phyloP scores from a whole-genome alignment of 1,140 invertebrate species.

The Diprion similis region DNA sequence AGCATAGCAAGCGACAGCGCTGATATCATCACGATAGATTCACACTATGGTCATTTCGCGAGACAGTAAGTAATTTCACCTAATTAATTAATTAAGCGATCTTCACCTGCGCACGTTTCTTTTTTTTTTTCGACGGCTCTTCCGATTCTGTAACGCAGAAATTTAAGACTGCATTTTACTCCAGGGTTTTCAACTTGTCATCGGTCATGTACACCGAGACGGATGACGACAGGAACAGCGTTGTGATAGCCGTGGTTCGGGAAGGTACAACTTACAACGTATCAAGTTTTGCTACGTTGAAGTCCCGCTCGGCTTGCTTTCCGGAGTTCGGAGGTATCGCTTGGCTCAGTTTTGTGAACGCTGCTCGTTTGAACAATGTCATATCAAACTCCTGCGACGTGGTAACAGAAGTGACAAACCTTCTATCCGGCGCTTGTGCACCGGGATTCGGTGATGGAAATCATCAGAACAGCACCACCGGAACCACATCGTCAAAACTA shows the following conservation, averaged over 20 bases:
- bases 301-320: slow-evolving; percentile 69
- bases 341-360: slow-evolving; percentile 67
- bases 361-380: slow-evolving; percentile 55
- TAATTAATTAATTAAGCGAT: neutral
- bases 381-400: slow-evolving; percentile 65
- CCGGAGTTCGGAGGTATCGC: slow-evolving; percentile 69
- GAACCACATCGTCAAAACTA: slow-evolving; percentile 31
- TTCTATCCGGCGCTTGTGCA: slow-evolving; percentile 66
- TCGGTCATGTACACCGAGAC: slow-evolving; percentile 66
- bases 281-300: slow-evolving; percentile 63
- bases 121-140: slow-evolving; percentile 8
- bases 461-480: slow-evolving; percentile 45
- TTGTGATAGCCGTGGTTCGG: slow-evolving; percentile 67
- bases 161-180: slow-evolving; percentile 23
- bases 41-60: slow-evolving; percentile 75
- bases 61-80: slow-evolving; percentile 63
- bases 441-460: slow-evolving; percentile 63
- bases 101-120: neutral
- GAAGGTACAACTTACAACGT: slow-evolving; percentile 48
- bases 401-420: slow-evolving; percentile 61
- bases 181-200: slow-evolving; percentile 63
- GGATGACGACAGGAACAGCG: slow-evolving; percentile 49
- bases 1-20: slow-evolving; percentile 65
- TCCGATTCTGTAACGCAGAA: neutral
- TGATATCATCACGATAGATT: slow-evolving; percentile 73